Conservation (phyloP, 30 jellyfish, hydroid and myxozoan species). For the Hydra vulgaris region DNA sequence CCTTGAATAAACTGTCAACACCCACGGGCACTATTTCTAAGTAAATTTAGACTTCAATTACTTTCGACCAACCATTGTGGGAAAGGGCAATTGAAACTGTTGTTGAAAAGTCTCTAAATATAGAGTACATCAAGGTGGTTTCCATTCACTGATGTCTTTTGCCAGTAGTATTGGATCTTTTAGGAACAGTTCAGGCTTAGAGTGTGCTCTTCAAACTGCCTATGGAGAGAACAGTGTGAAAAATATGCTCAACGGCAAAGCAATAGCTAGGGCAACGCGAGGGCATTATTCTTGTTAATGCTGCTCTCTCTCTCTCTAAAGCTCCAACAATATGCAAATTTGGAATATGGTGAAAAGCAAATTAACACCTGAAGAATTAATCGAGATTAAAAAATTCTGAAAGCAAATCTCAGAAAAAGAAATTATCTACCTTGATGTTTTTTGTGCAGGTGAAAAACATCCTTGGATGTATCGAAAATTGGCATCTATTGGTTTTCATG, state of each 20-base stretch:
- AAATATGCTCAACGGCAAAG: not conserved
- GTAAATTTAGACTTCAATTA: too few species aligned
- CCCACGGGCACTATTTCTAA: too few species aligned
- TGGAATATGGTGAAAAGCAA: not conserved
- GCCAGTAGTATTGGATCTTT: too few species aligned
- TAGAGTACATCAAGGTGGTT: not conserved
- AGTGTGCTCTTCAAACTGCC: slow-evolving; percentile 5
- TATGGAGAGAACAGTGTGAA: not conserved
- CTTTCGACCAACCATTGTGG: slow-evolving; percentile 1
- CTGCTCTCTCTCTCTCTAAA: slow-evolving; percentile 1
- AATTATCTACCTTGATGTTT: too few species aligned
- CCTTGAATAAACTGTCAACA: too few species aligned
- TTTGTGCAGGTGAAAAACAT: too few species aligned
- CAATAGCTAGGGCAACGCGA: slow-evolving; percentile 5
- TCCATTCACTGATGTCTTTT: slow-evolving; percentile 2
- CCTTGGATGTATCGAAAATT: too few species aligned
- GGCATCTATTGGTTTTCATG: too few species aligned
- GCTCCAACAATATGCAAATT: too few species aligned
- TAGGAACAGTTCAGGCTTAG: slow-evolving; percentile 3
- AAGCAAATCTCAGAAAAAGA: not conserved
- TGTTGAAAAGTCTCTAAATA: slow-evolving; percentile 1
- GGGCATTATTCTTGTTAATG: not conserved
- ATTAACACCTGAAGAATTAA: slow-evolving; percentile 5
- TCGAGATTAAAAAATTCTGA: not conserved
- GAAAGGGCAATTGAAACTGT: not conserved